Percentiles rank a stretch among this genome's conserved stretches.
phyloP scores from a whole-genome alignment of 2,113 vertebrate species.

The Neotoma lepida region DNA sequence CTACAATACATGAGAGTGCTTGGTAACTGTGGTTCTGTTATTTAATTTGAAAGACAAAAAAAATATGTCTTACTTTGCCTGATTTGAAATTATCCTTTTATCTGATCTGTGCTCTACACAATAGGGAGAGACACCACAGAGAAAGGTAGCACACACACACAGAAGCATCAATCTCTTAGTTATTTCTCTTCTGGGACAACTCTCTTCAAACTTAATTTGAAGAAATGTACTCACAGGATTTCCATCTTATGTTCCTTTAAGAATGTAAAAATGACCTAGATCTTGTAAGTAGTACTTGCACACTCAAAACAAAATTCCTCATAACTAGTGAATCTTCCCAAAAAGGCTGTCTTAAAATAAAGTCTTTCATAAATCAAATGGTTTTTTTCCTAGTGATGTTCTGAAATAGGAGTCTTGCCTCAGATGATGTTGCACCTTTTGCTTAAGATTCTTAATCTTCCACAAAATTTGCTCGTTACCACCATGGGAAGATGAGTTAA shows the following conservation, averaged over 20 bases:
- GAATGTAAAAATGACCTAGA: neutral
- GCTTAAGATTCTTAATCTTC: slow-evolving; percentile 60
- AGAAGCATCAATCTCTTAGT: neutral
- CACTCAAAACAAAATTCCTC: slow-evolving; percentile 18
- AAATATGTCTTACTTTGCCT: slow-evolving; percentile 42
- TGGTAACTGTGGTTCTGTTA: neutral
- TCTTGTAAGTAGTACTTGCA: neutral
- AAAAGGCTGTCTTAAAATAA: neutral
- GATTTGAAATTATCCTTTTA: slow-evolving; percentile 1
- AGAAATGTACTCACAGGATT: neutral
- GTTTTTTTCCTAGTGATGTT: slow-evolving; percentile 18
- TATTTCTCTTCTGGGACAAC: neutral
- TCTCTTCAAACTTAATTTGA: slow-evolving; percentile 16
- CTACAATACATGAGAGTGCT: neutral
- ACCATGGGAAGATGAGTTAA: slow-evolving; percentile 31
- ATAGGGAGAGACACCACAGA: neutral
- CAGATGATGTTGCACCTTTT: slow-evolving; percentile 60
- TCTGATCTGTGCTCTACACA: neutral
- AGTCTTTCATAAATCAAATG: too few relatives aligned
- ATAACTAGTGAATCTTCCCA: slow-evolving; percentile 12
- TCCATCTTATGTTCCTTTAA: neutral
- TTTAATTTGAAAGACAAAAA: slow-evolving; percentile 39
- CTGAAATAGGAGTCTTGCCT: slow-evolving; percentile 57
- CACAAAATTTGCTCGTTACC: slow-evolving; percentile 29
- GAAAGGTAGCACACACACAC: neutral